Evolutionary conservation across 2,113 vertebrate species (phyloP), one percentile per base, ranked within the genome.

Genomic region (Oenanthe melanoleuca): DNA sequence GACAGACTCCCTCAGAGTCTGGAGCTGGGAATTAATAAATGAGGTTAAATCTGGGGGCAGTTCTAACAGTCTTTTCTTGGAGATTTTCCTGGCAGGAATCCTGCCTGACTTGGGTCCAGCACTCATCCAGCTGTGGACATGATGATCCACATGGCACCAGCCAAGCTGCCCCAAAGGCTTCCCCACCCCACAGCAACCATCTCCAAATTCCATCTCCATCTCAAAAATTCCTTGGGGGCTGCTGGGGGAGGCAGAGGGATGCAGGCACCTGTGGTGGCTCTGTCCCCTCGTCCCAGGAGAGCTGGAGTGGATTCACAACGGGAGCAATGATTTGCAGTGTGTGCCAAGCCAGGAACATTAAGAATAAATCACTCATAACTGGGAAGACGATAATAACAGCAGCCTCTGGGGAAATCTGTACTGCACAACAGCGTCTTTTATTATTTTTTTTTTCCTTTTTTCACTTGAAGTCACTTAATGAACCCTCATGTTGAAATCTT

Each of bases 401-500:
- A 38, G 72, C n/a, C 89, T 88, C 70, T 0, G 6, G 84, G 89
- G 87, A 94, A 94, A 89, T 85, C 67, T 86, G 20, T 28, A 2
- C 40, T 12, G 60, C 88, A 60, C 65, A 75, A 83, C 59, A 77
- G 80, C 49, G 37, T 20, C 42, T 89, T 70, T 70, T 63, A 56
- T 83, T 75, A 21, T 92, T 74, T 85, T 89, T 92, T 92, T 93
- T 37, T 37, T 37, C 85, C 85, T 53, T 86, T 92, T 92, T 93
- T 87, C 75, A 50, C 80, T 80, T 89, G 7, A 65, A 94, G 82
- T 63, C 77, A 67, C 81, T 66, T 95, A 95, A 96, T 2, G 55
- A 95, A 84, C 73, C 61, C 88, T 97, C 56, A 9, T 78, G 85
- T 26, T 71, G 91, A 92, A 95, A 90, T 92, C 93, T 88, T 93